Evolutionary conservation across 1,140 invertebrate species (phyloP), one percentile per base, ranked within the genome.

Genomic region (Protaetia brevitarsis): DNA sequence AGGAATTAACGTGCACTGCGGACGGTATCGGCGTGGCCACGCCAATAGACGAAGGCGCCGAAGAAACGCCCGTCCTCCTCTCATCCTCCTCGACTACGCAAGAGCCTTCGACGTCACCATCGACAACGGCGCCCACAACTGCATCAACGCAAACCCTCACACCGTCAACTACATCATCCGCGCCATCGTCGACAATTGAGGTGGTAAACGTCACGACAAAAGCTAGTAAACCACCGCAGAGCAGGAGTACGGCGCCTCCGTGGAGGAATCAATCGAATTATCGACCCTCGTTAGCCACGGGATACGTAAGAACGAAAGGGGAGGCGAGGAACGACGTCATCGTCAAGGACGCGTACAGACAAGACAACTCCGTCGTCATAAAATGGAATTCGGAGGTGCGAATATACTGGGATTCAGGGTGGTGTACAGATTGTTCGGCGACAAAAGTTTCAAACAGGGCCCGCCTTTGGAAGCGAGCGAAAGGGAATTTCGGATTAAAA

Each of bases 401-500:
- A 94, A 94, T 72, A 92, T 94, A 69, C 79, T 94, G 0, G 94
- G 93, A 10, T 95, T 95, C 73, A 83, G 93, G 59, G 92, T 96
- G 6, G 91, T 96, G 6, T 96, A 96, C 76, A 79, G 94, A 59
- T 79, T 95, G 8, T 96, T 97, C 73, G 94, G 94, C 0, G 93
- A 95, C 70, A 89, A 90, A 70, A 90, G 85, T 66, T 97, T 96
- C 77, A 93, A 95, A 70, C 89, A 93, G 74, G 93, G 92, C 0
- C 92, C 92, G 16, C 91, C 92, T 0, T 79, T 96, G 30, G 92
- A 94, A 77, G 87, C 92, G 0, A 92, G 89, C 66, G 92, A 95
- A 78, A 80, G 92, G 69, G 92, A 95, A 78, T 95, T 95, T 73
- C 94, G 91, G 79, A 94, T 95, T 51, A 94, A 93, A 79, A 95